Conservation (phyloP, 1,140 invertebrate species). For the Sinella curviseta region DNA sequence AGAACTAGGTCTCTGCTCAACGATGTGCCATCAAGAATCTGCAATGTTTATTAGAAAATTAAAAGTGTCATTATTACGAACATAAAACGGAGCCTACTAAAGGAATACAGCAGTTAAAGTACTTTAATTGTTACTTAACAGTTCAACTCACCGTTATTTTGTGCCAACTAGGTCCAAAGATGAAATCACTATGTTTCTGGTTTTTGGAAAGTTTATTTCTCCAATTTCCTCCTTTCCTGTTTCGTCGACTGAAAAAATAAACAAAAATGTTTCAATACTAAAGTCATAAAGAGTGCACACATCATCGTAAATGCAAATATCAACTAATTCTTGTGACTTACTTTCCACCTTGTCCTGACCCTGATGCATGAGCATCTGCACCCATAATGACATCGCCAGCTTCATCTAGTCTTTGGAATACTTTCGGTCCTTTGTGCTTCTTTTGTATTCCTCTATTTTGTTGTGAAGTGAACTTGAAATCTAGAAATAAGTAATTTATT, state of each 20-base stretch:
- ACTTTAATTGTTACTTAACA: no score
- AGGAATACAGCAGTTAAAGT: not conserved
- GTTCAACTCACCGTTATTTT: constrained; percentile 43
- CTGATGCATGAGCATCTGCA: not conserved
- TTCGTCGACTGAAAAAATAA: not conserved
- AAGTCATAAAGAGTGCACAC: no score
- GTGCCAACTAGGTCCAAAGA: constrained; percentile 43
- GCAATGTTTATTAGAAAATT: not conserved
- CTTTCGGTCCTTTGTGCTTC: not conserved
- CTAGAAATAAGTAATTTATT: not conserved
- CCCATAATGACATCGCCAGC: constrained; percentile 36
- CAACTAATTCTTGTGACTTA: not conserved
- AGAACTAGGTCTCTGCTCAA: constrained; percentile 32
- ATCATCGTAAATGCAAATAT: not conserved
- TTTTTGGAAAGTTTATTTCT: not conserved
- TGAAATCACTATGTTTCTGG: constrained; percentile 8
- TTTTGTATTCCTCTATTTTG: constrained; percentile 35
- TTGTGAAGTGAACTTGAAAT: not conserved
- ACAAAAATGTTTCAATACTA: no score
- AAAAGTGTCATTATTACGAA: not conserved
- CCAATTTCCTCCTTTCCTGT: not conserved
- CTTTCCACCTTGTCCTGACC: not conserved
- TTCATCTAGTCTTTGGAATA: constrained; percentile 27
- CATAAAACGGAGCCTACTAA: no score
- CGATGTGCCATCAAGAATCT: constrained; percentile 33